phyloP scores from a whole-genome alignment of 2,888 invertebrate species.

The Pinctada fucata region DNA sequence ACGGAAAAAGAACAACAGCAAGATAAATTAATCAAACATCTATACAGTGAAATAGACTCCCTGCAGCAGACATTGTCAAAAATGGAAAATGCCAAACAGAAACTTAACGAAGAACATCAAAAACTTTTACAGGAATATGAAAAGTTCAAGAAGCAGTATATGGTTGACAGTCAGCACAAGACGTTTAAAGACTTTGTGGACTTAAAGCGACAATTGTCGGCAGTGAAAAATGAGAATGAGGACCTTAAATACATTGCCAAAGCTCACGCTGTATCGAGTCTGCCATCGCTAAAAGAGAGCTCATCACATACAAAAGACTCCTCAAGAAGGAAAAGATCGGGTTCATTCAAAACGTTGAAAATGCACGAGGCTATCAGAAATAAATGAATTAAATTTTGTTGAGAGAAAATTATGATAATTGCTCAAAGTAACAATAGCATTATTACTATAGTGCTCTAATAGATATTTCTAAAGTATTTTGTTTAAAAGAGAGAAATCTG shows the following conservation, averaged over 20 bases:
- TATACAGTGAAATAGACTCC: constrained; percentile 55
- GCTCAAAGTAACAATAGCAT: too few species aligned
- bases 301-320: background rate
- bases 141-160: constrained; percentile 52
- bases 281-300: constrained; percentile 48
- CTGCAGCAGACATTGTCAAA: constrained; percentile 51
- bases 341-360: background rate
- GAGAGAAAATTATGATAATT: too few species aligned
- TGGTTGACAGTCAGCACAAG: constrained; percentile 54
- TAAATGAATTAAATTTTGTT: background rate
- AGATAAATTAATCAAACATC: constrained; percentile 51
- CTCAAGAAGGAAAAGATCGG: background rate
- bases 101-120: constrained; percentile 60
- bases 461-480: too few species aligned
- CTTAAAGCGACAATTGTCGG: constrained; percentile 66
- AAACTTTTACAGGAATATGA: constrained; percentile 58
- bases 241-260: constrained; percentile 48
- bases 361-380: background rate
- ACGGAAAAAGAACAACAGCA: constrained; percentile 58
- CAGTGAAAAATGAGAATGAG: constrained; percentile 66
- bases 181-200: constrained; percentile 71
- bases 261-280: constrained; percentile 6
- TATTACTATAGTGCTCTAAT: too few species aligned
- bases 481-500: too few species aligned
- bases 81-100: constrained; percentile 59